Evolutionary conservation across 2,888 invertebrate species (phyloP), one percentile per base, ranked within the genome.

Genomic region (Orthosia incerta): DNA sequence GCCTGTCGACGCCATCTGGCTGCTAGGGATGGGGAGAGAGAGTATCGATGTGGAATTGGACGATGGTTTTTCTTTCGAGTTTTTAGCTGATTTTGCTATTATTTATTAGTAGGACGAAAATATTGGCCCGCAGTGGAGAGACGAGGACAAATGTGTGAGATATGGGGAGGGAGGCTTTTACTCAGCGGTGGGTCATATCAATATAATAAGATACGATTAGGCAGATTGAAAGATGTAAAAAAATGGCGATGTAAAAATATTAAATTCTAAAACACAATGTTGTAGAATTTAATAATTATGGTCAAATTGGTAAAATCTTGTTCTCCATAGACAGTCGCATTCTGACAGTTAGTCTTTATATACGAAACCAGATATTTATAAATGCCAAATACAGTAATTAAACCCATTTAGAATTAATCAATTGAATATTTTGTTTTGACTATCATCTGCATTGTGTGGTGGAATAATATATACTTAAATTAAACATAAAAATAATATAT

Each of bases 1-100:
- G 91, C 91, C 93, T 94, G 95, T 95, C 95, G 93, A 91, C 95
- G 93, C 95, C 95, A 95, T 95, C 95, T 95, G 95, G 92, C 82
- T 79, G 16, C 26, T 92, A 95, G 92, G 85, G 94, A 87, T 85
- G 94, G 39, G 74, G 46, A 4, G 4, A 7, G 39, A 12, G 45
- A 12, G 3, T 83, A 81, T 88, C 89, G 89, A 89, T 84, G 77
- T 23, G 39, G 56, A 70, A 57, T 46, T 46, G n/a, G 4, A 45
- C 13, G 1, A 0, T 0, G 5, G 4, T 13, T 13, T 18, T 16
- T 39, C 23, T 50, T 48, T 12, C 4, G 4, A 9, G 3, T n/a
- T 18, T 20, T 20, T 4, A 11, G 5, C 0, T 64, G 1, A 57
- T 65, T 4, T 53, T 53, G 12, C 0, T 1, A 12, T n/a, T 20